A percentile compares a stretch with the other conserved stretches of the same genome.
phyloP scores from a whole-genome alignment of 2,888 invertebrate genomes.

The Aphidius colemani region DNA sequence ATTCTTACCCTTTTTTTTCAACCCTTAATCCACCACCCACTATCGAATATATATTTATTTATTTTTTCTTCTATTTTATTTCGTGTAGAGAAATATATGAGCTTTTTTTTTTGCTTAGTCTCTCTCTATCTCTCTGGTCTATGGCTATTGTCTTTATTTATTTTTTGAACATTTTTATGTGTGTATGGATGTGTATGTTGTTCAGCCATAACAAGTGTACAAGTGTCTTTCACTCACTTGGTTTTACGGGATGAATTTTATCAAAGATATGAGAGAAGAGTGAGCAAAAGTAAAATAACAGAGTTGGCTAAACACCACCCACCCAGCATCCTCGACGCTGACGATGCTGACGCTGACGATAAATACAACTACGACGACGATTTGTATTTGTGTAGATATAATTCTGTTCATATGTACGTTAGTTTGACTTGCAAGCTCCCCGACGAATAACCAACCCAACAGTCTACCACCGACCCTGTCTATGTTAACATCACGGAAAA shows the following conservation, averaged over 20 bases:
- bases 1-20: not conserved
- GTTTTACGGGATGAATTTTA: too few species aligned
- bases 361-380: too few species aligned
- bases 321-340: conserved; percentile 32
- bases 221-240: too few species aligned
- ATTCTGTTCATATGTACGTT: not conserved
- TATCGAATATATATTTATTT: too few species aligned
- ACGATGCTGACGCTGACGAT: conserved; percentile 10
- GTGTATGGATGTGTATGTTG: too few species aligned
- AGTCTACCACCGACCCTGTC: conserved; percentile 23
- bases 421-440: not conserved
- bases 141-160: too few species aligned
- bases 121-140: conserved; percentile 3
- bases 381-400: not conserved
- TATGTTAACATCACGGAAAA: conserved; percentile 10
- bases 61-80: not conserved
- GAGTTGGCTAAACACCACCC: conserved; percentile 31
- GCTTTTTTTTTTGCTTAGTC: not conserved
- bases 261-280: too few species aligned
- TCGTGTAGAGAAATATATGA: not conserved
- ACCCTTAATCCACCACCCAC: not conserved
- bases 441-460: not conserved
- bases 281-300: conserved; percentile 14
- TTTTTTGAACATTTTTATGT: too few species aligned
- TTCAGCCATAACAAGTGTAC: too few species aligned